phyloP scores from a whole-genome alignment of 2,888 invertebrate species.

The Leptinotarsa rubiginosa region DNA sequence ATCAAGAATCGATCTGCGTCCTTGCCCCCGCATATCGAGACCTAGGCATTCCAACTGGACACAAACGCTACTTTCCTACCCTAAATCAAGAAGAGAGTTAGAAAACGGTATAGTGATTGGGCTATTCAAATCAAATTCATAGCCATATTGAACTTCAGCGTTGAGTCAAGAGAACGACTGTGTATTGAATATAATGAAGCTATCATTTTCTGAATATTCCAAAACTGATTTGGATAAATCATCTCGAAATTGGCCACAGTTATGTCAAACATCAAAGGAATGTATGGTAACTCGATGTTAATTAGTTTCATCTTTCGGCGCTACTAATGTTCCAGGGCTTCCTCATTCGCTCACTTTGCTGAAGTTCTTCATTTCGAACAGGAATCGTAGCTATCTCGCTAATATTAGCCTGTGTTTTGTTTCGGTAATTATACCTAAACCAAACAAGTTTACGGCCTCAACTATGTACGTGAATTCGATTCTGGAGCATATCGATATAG shows the following conservation, averaged over 20 bases:
- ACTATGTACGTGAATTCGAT: background rate
- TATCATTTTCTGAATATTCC: too few species aligned
- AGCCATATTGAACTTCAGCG: too few species aligned
- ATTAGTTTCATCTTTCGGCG: slow-evolving; percentile 2
- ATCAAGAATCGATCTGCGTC: too few species aligned
- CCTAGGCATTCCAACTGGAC: too few species aligned
- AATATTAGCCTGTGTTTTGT: slow-evolving; percentile 1
- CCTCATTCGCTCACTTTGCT: background rate
- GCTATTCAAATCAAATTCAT: too few species aligned
- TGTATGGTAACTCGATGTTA: background rate
- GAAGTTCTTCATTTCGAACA: background rate
- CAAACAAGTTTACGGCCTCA: background rate
- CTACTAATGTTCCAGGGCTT: background rate
- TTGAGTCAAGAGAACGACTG: too few species aligned
- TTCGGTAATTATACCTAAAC: background rate
- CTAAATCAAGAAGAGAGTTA: too few species aligned
- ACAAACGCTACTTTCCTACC: too few species aligned
- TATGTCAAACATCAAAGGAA: background rate
- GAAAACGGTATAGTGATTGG: too few species aligned
- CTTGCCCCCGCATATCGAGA: too few species aligned
- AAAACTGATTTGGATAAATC: background rate
- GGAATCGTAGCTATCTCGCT: background rate
- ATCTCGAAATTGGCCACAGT: background rate
- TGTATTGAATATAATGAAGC: too few species aligned
- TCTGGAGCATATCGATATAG: background rate